Conservation (phyloP, 2,888 invertebrate species). For the Tenthredo mesomela region DNA sequence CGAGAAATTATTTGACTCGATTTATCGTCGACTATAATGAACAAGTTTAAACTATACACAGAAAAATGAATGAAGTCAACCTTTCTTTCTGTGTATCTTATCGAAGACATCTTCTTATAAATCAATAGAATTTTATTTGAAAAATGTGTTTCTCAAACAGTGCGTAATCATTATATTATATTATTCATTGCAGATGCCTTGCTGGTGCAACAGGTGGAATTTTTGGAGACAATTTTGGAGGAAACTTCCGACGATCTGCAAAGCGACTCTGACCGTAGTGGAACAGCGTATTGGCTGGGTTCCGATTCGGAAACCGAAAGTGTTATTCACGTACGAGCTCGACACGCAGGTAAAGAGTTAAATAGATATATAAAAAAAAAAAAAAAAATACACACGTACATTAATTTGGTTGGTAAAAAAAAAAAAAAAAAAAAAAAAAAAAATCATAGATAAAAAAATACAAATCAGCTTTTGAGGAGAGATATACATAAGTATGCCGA, state of each 20-base stretch:
- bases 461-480: neutral
- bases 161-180: constrained; percentile 32
- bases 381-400: neutral
- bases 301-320: constrained; percentile 91
- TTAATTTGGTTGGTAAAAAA: neutral
- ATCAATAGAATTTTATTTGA: neutral
- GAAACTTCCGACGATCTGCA: constrained; percentile 93
- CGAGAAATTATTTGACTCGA: no score
- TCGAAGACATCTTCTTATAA: neutral
- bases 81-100: no score
- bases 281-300: constrained; percentile 80
- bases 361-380: no score
- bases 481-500: neutral
- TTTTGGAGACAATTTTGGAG: constrained; percentile 92
- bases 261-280: constrained; percentile 85
- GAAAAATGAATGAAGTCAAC: no score
- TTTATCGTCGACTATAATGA: no score
- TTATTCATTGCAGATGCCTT: constrained; percentile 66
- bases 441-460: no score
- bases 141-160: neutral
- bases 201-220: constrained; percentile 81
- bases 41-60: no score
- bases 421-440: neutral
- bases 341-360: constrained; percentile 67
- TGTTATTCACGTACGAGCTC: constrained; percentile 81